A percentile compares a stretch with the other conserved stretches of the same genome.
Conservation (phyloP, 2,888 invertebrate species). For the Amphipoea lucens region DNA sequence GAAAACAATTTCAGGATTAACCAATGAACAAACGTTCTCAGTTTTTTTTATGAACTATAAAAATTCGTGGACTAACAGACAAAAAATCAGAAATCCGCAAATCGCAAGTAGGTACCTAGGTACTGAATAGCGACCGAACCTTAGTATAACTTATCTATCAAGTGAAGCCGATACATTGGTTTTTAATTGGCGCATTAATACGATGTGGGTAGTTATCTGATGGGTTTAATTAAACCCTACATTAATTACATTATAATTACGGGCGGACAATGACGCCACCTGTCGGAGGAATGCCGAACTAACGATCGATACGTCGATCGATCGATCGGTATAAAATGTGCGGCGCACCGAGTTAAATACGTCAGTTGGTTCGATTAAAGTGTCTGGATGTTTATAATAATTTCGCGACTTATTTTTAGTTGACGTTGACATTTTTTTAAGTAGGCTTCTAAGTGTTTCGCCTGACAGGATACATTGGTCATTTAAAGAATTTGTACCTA, state of each 20-base stretch:
- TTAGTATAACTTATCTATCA: constrained; percentile 57
- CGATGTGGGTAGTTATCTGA: constrained; percentile 81
- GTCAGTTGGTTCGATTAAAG: constrained; percentile 56
- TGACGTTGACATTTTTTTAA: constrained; percentile 29
- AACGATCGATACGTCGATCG: constrained; percentile 74
- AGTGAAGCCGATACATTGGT: constrained; percentile 50
- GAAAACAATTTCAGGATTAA: neutral
- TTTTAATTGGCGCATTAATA: constrained; percentile 86
- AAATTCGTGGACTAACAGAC: neutral
- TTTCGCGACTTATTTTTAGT: constrained; percentile 40
- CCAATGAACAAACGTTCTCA: neutral
- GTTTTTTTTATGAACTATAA: neutral
- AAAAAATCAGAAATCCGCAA: constrained; percentile 15
- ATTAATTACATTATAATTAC: constrained; percentile 89
- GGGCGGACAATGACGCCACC: constrained; percentile 84
- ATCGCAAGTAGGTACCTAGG: neutral
- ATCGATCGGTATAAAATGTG: constrained; percentile 64
- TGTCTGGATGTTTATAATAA: constrained; percentile 55
- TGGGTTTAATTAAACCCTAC: constrained; percentile 84
- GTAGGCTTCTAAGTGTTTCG: neutral
- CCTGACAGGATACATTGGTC: neutral
- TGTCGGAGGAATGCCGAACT: constrained; percentile 83
- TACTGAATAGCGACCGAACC: constrained; percentile 9
- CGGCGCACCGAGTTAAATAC: constrained; percentile 60
- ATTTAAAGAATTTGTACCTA: constrained; percentile 16